Percentiles rank a stretch among this genome's conserved stretches.
Evolutionary conservation across 2,888 invertebrate species (phyloP).

Genomic region (Limnephilus lunatus): DNA sequence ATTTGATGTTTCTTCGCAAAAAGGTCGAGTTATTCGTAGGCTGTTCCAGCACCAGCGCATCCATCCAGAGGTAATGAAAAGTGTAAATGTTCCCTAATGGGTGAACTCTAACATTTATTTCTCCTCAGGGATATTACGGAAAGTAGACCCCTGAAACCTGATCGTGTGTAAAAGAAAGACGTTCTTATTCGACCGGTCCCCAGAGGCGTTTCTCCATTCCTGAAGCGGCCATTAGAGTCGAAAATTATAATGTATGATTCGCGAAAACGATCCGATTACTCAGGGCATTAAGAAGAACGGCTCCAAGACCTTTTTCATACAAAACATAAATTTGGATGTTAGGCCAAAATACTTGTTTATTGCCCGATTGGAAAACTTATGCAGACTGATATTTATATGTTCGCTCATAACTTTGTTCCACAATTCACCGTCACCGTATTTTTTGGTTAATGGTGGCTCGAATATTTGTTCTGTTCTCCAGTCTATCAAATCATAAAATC

Average conservation of each 20-base stretch:
- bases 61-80: background rate
- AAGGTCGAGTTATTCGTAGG: background rate
- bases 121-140: background rate
- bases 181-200: background rate
- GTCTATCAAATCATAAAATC: too few relatives aligned
- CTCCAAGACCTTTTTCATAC: too few relatives aligned
- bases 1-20: background rate
- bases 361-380: too few relatives aligned
- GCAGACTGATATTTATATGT: too few relatives aligned
- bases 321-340: too few relatives aligned
- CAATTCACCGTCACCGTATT: too few relatives aligned
- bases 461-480: too few relatives aligned
- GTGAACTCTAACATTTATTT: constrained; percentile 5
- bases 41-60: background rate
- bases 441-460: too few relatives aligned
- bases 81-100: background rate
- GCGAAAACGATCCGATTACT: background rate
- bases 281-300: background rate
- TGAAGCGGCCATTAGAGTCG: background rate
- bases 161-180: background rate
- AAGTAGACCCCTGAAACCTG: background rate
- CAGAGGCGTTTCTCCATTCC: background rate
- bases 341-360: too few relatives aligned
- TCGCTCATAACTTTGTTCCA: too few relatives aligned
- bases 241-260: constrained; percentile 6